Evolutionary conservation across 2,888 invertebrate species (phyloP), one percentile per base, ranked within the genome.

Genomic region (Chirona hameri): DNA sequence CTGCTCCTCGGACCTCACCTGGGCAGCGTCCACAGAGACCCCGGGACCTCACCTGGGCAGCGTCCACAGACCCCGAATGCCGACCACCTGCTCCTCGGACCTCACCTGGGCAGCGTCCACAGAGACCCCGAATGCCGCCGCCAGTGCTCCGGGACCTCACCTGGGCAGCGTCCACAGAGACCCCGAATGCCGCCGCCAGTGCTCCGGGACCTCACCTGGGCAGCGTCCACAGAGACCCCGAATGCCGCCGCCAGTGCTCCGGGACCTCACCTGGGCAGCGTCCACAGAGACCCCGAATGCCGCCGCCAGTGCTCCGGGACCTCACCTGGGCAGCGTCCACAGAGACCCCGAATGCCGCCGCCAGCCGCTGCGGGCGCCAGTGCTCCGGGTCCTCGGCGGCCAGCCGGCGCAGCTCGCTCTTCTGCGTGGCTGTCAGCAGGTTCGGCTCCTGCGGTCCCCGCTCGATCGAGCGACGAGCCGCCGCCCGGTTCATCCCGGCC

Each of bases 181-280:
- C 12, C 0, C 12, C 9, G 46, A 76, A 76, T 0, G 76, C 76
- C 39, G 76, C 24, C 2, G 39, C 76, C 76, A 76, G 76, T 76
- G 76, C 9, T 39, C 46, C 24, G 76, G 76, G 39, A 46, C 39
- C 5, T 76, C 76, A n/a, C n/a, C n/a, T n/a, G n/a, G n/a, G n/a
- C n/a, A 24, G 76, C 76, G 76, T 24, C 46, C 10, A 24, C 2
- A 5, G 39, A 14, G 12, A 76, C 12, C 0, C 12, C 9, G 46
- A 76, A 76, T 0, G 76, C 76, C 39, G 76, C 24, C 2, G 39
- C 76, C 76, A 76, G 76, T 76, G 76, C 9, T 39, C 46, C 24
- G 76, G 76, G 39, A 46, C 39, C 5, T 76, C 76, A n/a, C n/a
- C n/a, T n/a, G n/a, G n/a, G n/a, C n/a, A 24, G 76, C 76, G 76